Evolutionary conservation across 1,140 invertebrate species (phyloP).

Genomic region (Drosophila repletoides): DNA sequence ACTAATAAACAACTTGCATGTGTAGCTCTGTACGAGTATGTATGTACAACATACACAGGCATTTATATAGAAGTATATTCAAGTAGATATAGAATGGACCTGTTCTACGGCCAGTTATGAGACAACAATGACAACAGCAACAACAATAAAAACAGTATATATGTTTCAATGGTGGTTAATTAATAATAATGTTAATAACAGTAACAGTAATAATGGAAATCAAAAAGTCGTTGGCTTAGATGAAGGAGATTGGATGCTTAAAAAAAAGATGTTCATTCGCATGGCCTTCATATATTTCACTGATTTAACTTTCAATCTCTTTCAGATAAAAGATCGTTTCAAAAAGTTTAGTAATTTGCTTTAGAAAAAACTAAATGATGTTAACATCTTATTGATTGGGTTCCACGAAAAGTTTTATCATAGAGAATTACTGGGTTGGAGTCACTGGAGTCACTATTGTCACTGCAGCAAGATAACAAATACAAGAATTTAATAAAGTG

Average conservation of each 20-base stretch:
- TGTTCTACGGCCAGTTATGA: conserved; percentile 48
- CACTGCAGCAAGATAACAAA: too few species aligned
- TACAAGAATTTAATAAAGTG: too few species aligned
- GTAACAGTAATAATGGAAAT: background rate
- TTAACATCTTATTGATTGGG: too few species aligned
- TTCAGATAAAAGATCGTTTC: too few species aligned
- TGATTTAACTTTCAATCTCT: too few species aligned
- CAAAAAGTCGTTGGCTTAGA: background rate
- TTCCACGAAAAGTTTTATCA: too few species aligned
- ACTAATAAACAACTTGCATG: conserved; percentile 59
- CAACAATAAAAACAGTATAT: conserved; percentile 13
- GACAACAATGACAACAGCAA: conserved; percentile 24
- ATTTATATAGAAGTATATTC: background rate
- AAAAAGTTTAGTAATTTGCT: too few species aligned
- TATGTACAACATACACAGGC: background rate
- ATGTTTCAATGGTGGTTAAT: conserved; percentile 59
- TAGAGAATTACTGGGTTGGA: too few species aligned
- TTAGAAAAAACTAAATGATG: too few species aligned
- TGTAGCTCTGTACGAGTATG: background rate
- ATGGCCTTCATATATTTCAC: too few species aligned
- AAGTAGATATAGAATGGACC: conserved; percentile 39
- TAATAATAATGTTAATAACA: conserved; percentile 54
- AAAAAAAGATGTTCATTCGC: too few species aligned
- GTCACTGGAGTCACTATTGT: too few species aligned
- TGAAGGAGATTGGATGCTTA: background rate